These are phyloP conservation scores for Ectemnius continuus DNA, from an alignment of 2,888 invertebrate genomes.

Conservation along the genomic window DNA sequence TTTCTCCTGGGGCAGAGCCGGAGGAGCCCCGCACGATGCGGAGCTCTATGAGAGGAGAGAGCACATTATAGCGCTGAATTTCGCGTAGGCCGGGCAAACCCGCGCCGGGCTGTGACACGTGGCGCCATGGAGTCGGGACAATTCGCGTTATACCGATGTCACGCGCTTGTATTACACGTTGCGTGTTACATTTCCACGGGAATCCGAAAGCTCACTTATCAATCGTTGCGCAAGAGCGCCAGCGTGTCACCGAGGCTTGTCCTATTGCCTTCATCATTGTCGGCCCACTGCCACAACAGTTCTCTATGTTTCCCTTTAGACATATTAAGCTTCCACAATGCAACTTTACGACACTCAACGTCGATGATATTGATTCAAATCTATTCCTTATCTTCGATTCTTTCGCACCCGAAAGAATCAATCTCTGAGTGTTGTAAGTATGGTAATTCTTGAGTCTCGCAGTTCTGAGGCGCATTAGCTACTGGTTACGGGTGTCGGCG, in stretches of 20 bases:
- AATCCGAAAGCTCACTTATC: conserved; percentile 48
- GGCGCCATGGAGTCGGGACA: conserved; percentile 71
- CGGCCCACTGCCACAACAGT: conserved; percentile 14
- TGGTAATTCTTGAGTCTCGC: too few relatives aligned
- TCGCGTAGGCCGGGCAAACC: conserved; percentile 64
- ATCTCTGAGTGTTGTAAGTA: too few relatives aligned
- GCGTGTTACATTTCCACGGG: conserved; percentile 50
- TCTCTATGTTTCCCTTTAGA: too few relatives aligned
- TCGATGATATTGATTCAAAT: too few relatives aligned
- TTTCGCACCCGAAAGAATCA: too few relatives aligned
- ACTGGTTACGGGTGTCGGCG: too few relatives aligned
- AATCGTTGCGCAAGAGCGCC: conserved; percentile 50
- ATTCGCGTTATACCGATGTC: conserved; percentile 58
- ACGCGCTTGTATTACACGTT: conserved; percentile 49
- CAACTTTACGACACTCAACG: too few relatives aligned
- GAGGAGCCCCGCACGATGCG: conserved; percentile 37
- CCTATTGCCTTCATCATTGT: conserved; percentile 39
- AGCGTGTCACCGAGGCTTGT: conserved; percentile 50
- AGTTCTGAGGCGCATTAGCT: too few relatives aligned
- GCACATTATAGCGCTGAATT: conserved; percentile 59
- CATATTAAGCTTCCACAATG: too few relatives aligned
- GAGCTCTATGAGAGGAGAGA: conserved; percentile 38
- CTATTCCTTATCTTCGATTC: too few relatives aligned
- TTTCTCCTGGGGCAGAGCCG: conserved; percentile 45
- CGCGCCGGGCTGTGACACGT: conserved; percentile 49